Base-by-base conservation (phyloP, 2,113 vertebrate species). In the Etheostoma spectabile region DNA sequence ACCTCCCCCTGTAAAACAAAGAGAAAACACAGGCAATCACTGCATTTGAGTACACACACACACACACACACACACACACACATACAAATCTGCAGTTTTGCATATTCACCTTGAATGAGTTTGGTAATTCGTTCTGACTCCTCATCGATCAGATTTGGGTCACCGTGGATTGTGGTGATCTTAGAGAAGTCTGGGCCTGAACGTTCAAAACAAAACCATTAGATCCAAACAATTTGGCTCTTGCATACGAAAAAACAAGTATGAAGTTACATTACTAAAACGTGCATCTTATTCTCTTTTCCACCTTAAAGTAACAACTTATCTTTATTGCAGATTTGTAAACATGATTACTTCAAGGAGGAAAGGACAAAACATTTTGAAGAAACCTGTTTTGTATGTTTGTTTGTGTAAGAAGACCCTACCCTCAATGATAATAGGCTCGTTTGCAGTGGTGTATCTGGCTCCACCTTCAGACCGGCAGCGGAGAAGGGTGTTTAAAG, bases 351-450 rank as follows among this genome's bases (percentile, higher is more conserved):
- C 49, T 76, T 82, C 45, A 83, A 75, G 70, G 45, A 55, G 18
- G 22, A 79, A 74, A 61, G 8, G 11, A 62, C 38, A 79, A 80
- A 65, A 59, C 1, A 64, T 38, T 11, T 74, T 5, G 77, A 71
- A 66, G 38, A 68, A 77, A 67, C 68, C 68, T 74, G 35, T 77
- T 73, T 55, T 48, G 55, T 70, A 75, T 75, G 13, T 30, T 30
- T 30, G 30, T 83, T 72, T 30, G 64, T 73, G 63, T 59, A 56
- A 64, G 57, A 60, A 64, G 22, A 77, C 53, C 90, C 68, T 92
- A 95, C 93, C 94, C 90, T 93, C 78, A 91, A 95, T 95, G 89
- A 94, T 79, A 67, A 77, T 71, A 70, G 94, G 93, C 65, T 94
- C 78, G 67, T 84, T 89, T 91, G 73, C 88, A 64, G 91, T 90